Evolutionary conservation across 1,140 invertebrate species (phyloP).

Genomic region (Leptinotarsa defecta): DNA sequence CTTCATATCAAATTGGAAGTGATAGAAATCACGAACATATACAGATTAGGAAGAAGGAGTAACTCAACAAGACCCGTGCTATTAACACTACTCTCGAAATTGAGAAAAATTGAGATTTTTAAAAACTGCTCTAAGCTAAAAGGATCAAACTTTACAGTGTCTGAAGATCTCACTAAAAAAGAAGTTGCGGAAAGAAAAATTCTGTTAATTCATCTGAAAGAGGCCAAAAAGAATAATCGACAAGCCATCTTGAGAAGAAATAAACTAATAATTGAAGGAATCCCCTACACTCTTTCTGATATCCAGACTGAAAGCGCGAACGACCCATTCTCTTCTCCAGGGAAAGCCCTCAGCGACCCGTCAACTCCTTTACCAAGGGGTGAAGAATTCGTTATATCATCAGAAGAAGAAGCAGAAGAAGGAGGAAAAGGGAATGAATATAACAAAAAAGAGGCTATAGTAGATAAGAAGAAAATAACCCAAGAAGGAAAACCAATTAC

Average conservation of each 20-base stretch:
- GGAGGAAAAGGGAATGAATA: too few species aligned
- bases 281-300: too few species aligned
- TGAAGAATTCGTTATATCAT: too few species aligned
- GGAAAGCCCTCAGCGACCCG: too few species aligned
- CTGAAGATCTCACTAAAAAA: background rate
- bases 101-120: background rate
- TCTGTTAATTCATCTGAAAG: background rate
- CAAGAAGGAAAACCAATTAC: too few species aligned
- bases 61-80: conserved; percentile 7
- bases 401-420: too few species aligned
- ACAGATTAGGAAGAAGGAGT: conserved; percentile 8
- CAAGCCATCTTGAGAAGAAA: conserved; percentile 9
- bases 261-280: conserved; percentile 10
- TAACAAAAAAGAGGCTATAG: too few species aligned
- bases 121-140: conserved; percentile 1
- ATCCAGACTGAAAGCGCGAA: too few species aligned
- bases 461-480: too few species aligned
- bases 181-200: conserved; percentile 4
- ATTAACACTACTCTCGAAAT: background rate
- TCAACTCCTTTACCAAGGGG: too few species aligned
- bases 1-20: background rate
- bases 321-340: too few species aligned
- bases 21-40: conserved; percentile 9
- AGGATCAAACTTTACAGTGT: background rate
- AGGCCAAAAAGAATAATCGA: conserved; percentile 6